Evolutionary conservation across 2,888 invertebrate genomes (phyloP).

Genomic region (Lordiphosa andalusiaca): DNA sequence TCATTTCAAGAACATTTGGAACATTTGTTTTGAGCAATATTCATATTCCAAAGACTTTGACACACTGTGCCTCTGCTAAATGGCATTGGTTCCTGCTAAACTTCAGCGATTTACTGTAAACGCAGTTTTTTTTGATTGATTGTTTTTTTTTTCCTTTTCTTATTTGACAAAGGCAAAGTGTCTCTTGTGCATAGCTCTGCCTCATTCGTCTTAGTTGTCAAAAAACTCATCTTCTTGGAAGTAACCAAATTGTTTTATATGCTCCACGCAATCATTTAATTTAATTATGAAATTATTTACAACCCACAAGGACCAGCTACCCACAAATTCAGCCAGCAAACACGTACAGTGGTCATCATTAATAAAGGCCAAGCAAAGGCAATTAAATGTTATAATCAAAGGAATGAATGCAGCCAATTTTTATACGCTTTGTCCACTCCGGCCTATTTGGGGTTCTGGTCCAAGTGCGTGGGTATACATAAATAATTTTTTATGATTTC

Average conservation of each 20-base stretch:
- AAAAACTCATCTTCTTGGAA: constrained; percentile 29
- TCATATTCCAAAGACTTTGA: neutral
- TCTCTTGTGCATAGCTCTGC: constrained; percentile 17
- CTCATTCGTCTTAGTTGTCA: constrained; percentile 27
- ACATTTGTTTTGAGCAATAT: no score
- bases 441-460: neutral
- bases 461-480: constrained; percentile 60
- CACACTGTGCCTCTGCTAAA: constrained; percentile 30
- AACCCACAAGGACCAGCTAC: constrained; percentile 12
- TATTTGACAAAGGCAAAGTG: constrained; percentile 15
- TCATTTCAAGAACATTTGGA: no score
- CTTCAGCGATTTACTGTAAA: constrained; percentile 31
- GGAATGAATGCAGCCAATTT: constrained; percentile 19
- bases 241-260: constrained; percentile 32
- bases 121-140: constrained; percentile 44
- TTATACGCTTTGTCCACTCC: constrained; percentile 2
- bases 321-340: constrained; percentile 12
- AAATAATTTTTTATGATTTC: constrained; percentile 65
- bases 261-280: constrained; percentile 30
- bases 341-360: constrained; percentile 49
- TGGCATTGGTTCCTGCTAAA: constrained; percentile 39
- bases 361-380: constrained; percentile 52
- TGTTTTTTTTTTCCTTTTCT: constrained; percentile 14
- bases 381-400: constrained; percentile 57
- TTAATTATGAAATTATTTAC: constrained; percentile 55